Percentiles rank a stretch among this genome's conserved stretches.
phyloP scores from a whole-genome alignment of 1,140 invertebrate species.

The Caenorhabditis elegans region DNA sequence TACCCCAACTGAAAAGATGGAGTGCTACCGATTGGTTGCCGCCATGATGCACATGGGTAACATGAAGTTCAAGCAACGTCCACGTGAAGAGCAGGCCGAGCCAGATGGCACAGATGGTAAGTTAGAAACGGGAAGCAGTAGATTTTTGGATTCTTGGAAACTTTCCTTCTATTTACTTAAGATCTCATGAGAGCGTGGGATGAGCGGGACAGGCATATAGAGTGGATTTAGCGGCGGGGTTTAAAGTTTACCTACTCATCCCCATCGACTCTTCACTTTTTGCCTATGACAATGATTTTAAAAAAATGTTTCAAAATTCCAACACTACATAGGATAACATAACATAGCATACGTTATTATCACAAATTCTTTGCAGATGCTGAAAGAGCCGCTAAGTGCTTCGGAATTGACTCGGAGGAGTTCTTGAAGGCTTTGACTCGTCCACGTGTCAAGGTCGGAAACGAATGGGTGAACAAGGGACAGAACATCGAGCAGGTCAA shows the following conservation, averaged over 20 bases:
- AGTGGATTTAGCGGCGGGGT: conserved; percentile 23
- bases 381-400: conserved; percentile 71
- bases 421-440: conserved; percentile 72
- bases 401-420: conserved; percentile 72
- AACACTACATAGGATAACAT: background rate
- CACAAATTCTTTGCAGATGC: conserved; percentile 67
- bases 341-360: background rate
- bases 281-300: conserved; percentile 1
- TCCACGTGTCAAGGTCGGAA: conserved; percentile 73
- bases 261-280: background rate
- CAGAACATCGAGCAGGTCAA: conserved; percentile 77
- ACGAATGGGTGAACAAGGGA: conserved; percentile 74
- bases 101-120: conserved; percentile 82
- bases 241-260: conserved; percentile 16
- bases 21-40: conserved; percentile 94
- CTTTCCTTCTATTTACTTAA: background rate
- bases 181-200: conserved; percentile 28
- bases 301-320: background rate
- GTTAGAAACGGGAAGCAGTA: background rate
- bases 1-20: conserved; percentile 88
- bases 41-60: conserved; percentile 89
- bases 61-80: conserved; percentile 99
- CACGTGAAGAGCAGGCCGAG: conserved; percentile 98
- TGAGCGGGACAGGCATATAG: conserved; percentile 20
- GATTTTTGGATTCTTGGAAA: conserved; percentile 27